These are phyloP conservation scores for Melieria picta DNA, from an alignment of 2,888 invertebrate genomes.

Conservation along the genomic window DNA sequence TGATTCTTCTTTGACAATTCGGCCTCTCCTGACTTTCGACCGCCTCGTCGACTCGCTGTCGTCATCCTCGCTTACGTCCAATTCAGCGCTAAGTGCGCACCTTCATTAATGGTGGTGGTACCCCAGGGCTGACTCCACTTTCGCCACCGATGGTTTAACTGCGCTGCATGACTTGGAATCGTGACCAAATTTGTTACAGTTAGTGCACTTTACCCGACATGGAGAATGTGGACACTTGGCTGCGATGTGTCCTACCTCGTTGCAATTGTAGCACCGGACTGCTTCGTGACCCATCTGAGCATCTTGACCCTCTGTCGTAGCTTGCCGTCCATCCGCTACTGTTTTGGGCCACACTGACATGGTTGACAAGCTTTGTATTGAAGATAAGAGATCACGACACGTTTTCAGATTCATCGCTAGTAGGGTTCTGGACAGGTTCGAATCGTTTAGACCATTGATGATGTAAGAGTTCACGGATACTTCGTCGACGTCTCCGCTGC, in stretches of 20 bases:
- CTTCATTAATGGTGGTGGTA: no score
- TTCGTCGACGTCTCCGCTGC: conserved; percentile 37
- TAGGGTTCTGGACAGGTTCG: conserved; percentile 34
- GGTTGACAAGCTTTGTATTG: conserved; percentile 34
- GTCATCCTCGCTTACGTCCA: no score
- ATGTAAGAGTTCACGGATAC: conserved; percentile 42
- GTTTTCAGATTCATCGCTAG: conserved; percentile 25
- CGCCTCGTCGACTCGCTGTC: no score
- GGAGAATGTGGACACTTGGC: conserved; percentile 35
- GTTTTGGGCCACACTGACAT: neutral
- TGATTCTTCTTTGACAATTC: no score
- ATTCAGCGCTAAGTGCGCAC: no score
- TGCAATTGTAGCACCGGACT: conserved; percentile 39
- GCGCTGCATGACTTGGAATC: no score
- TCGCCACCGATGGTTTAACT: no score
- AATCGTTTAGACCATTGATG: conserved; percentile 40
- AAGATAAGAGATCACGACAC: conserved; percentile 35
- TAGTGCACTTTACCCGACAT: conserved; percentile 28
- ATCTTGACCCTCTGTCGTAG: neutral
- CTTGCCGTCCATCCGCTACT: neutral
- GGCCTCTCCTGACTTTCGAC: no score
- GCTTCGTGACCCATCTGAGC: neutral
- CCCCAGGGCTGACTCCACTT: no score
- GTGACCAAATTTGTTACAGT: no score
- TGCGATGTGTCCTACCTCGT: conserved; percentile 36